These are phyloP conservation scores for Luidia sarsii DNA, from an alignment of 53 echinoderm and acorn worm species.

Conservation along the genomic window DNA sequence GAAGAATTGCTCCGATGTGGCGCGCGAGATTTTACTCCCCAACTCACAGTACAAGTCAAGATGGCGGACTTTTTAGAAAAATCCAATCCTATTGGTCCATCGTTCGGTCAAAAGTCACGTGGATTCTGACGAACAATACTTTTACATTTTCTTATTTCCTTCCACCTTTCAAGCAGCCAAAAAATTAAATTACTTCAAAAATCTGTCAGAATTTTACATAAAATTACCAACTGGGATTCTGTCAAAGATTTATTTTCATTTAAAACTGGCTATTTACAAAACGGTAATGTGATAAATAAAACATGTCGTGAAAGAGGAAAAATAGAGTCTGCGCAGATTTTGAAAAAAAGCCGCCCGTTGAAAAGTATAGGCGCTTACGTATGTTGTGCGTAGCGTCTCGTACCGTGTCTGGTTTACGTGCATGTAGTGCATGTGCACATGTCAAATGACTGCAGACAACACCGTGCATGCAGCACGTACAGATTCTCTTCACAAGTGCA, in stretches of 20 bases:
- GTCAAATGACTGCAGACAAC: too few species aligned
- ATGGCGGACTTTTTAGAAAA: slow-evolving; percentile 94
- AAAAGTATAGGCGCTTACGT: slow-evolving; percentile 10
- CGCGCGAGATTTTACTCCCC: slow-evolving; percentile 37
- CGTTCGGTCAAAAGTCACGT: slow-evolving; percentile 97
- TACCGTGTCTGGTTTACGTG: too few species aligned
- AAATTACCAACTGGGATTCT: neutral
- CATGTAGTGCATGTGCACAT: too few species aligned
- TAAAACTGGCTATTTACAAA: neutral
- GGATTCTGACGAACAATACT: slow-evolving; percentile 47
- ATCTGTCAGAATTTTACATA: too few species aligned
- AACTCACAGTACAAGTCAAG: slow-evolving; percentile 63
- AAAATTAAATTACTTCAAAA: too few species aligned
- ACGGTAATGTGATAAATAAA: neutral
- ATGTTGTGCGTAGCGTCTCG: neutral
- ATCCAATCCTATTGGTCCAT: too few species aligned
- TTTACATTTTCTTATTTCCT: slow-evolving; percentile 4
- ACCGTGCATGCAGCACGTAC: too few species aligned
- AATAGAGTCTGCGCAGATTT: slow-evolving; percentile 40
- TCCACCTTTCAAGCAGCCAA: neutral
- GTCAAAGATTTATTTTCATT: neutral
- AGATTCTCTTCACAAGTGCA: too few species aligned
- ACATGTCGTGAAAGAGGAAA: slow-evolving; percentile 35
- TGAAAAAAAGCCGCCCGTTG: slow-evolving; percentile 42
- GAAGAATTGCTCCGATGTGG: slow-evolving; percentile 25